phyloP scores from a whole-genome alignment of 2,113 vertebrate species.

The Podiceps cristatus region DNA sequence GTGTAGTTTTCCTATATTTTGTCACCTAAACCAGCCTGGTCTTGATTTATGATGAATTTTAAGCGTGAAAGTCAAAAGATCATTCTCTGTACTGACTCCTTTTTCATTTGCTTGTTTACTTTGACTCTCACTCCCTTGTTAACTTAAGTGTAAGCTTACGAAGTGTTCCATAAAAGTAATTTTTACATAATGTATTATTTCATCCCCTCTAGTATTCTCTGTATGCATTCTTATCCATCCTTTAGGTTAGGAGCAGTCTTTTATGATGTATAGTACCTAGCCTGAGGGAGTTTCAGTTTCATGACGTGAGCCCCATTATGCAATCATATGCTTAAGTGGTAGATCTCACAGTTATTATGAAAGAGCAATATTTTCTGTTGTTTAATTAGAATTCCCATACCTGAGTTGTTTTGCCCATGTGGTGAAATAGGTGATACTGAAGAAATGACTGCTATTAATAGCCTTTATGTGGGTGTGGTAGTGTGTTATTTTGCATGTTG shows the following conservation, averaged over 20 bases:
- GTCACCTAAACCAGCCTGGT: not conserved
- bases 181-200: not conserved
- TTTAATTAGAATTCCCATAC: not conserved
- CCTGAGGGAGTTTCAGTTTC: not conserved
- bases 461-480: not conserved
- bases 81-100: not conserved
- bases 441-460: not conserved
- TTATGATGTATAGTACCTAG: not conserved
- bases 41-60: not conserved
- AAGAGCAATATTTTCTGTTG: not conserved
- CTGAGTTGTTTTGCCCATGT: not conserved
- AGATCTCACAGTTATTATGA: not conserved
- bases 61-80: not conserved
- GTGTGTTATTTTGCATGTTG: not conserved
- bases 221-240: not conserved
- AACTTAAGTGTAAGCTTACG: rapidly evolving
- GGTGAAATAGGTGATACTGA: not conserved
- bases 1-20: not conserved
- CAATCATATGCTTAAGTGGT: not conserved
- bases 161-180: not conserved
- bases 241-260: not conserved
- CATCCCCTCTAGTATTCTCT: not conserved
- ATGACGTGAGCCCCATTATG: not conserved
- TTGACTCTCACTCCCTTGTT: not conserved
- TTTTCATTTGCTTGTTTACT: not conserved